Evolutionary conservation across 2,113 vertebrate species (phyloP).

Genomic region (Sclerurus mexicanus): DNA sequence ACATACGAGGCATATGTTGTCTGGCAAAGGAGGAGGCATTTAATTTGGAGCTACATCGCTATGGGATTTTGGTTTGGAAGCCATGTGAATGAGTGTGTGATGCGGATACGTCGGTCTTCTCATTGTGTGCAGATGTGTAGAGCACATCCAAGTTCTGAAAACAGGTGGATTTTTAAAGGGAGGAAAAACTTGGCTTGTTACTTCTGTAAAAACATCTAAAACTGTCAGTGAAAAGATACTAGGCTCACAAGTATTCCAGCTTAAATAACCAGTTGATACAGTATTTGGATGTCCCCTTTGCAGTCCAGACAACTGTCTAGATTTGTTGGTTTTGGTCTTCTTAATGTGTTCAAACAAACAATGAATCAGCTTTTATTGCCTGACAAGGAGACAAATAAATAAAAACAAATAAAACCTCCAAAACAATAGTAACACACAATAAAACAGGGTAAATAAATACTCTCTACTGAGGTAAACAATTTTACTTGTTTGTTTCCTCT

Average conservation of each 20-base stretch:
- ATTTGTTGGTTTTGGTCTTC: slow-evolving; percentile 53
- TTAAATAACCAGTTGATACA: background rate
- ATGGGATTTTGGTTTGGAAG: background rate
- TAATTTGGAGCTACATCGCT: background rate
- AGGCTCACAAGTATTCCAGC: background rate
- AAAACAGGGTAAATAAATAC: background rate
- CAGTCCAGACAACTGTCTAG: slow-evolving; percentile 56
- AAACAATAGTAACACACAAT: background rate
- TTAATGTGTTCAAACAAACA: slow-evolving; percentile 1
- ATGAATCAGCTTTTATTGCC: slow-evolving; percentile 39
- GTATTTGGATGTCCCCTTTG: background rate
- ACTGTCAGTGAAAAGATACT: background rate
- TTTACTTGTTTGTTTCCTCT: background rate
- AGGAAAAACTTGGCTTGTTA: background rate
- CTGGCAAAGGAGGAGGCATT: background rate
- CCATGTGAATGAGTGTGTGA: background rate
- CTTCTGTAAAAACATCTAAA: background rate
- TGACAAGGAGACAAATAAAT: background rate
- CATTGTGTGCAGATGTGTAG: background rate
- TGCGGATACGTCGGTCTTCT: background rate
- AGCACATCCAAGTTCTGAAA: background rate
- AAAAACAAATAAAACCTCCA: background rate
- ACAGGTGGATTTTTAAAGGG: background rate
- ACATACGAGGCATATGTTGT: background rate
- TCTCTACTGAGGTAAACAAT: slow-evolving; percentile 6